Conservation (phyloP, 1,140 invertebrate genomes). For the Myzus persicae region DNA sequence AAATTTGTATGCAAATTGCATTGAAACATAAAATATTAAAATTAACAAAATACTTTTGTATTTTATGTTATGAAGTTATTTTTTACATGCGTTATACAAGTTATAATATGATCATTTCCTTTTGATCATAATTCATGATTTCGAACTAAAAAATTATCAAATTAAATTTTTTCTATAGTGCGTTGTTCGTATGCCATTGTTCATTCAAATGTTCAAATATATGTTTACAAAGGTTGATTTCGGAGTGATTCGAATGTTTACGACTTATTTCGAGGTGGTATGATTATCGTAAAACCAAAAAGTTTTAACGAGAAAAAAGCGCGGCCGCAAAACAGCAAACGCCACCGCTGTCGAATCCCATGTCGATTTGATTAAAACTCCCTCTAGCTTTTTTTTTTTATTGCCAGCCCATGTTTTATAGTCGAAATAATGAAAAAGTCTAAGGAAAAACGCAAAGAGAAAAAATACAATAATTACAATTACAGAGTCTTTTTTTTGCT, state of each 20-base stretch:
- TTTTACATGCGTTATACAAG: not conserved
- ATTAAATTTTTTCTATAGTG: not conserved
- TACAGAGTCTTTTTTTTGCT: constrained; percentile 33
- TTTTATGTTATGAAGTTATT: not conserved
- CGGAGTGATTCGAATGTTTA: constrained; percentile 34
- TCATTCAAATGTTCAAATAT: not conserved
- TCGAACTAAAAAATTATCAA: not conserved
- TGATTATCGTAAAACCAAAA: constrained; percentile 56
- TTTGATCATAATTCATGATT: not conserved
- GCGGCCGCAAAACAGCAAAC: constrained; percentile 47
- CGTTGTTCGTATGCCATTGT: not conserved
- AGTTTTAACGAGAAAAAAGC: constrained; percentile 58
- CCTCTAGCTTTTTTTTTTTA: constrained; percentile 50
- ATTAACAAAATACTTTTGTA: not conserved
- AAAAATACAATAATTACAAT: constrained; percentile 56
- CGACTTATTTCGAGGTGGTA: constrained; percentile 46
- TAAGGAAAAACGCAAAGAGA: constrained; percentile 51
- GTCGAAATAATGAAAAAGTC: constrained; percentile 58
- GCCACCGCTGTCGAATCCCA: constrained; percentile 50
- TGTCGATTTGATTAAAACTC: constrained; percentile 58
- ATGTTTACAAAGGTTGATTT: constrained; percentile 25
- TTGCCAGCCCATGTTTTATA: constrained; percentile 51
- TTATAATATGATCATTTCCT: not conserved
- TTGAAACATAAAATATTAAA: not conserved
- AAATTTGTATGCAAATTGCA: not conserved